Percentiles rank a stretch among this genome's conserved stretches.
These are phyloP conservation scores for Pluvianellus socialis DNA, from an alignment of 2,113 vertebrate genomes.

Conservation along the genomic window DNA sequence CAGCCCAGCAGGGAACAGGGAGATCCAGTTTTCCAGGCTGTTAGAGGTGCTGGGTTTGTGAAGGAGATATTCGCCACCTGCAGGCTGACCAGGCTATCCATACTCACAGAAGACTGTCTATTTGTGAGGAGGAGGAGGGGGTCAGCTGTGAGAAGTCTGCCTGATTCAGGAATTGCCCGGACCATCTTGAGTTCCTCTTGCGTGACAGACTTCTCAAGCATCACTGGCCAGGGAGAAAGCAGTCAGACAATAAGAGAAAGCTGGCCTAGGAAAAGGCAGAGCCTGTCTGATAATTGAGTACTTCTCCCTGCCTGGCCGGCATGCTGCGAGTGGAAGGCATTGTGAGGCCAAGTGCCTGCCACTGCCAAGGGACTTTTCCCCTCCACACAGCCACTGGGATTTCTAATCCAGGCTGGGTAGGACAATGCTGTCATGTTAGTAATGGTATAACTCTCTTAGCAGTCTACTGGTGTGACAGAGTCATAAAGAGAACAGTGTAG, in stretches of 20 bases:
- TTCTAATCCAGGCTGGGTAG: conserved; percentile 54
- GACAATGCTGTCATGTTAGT: conserved; percentile 66
- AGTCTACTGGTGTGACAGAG: conserved; percentile 58
- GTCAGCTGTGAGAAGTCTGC: conserved; percentile 9
- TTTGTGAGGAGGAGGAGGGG: neutral
- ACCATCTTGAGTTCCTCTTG: conserved; percentile 58
- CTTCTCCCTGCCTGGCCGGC: neutral
- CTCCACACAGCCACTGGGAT: conserved; percentile 33
- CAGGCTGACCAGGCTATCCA: neutral
- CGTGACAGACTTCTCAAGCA: conserved; percentile 46
- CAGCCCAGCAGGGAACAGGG: neutral
- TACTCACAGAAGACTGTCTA: neutral
- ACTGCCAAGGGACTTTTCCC: conserved; percentile 35
- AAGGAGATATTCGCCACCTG: neutral
- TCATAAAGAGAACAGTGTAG: conserved; percentile 61
- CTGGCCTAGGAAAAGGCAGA: conserved; percentile 36
- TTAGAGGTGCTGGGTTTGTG: neutral
- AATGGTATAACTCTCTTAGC: conserved; percentile 64
- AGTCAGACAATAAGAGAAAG: conserved; percentile 16
- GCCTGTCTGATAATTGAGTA: conserved; percentile 36
- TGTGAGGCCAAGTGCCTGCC: conserved; percentile 16
- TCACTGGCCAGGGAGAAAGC: conserved; percentile 50
- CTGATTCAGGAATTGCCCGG: neutral
- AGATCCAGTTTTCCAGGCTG: neutral
- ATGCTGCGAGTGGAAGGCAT: neutral